Evolutionary conservation across 2,888 invertebrate genomes (phyloP).

Genomic region (Eutolmus rufibarbis): DNA sequence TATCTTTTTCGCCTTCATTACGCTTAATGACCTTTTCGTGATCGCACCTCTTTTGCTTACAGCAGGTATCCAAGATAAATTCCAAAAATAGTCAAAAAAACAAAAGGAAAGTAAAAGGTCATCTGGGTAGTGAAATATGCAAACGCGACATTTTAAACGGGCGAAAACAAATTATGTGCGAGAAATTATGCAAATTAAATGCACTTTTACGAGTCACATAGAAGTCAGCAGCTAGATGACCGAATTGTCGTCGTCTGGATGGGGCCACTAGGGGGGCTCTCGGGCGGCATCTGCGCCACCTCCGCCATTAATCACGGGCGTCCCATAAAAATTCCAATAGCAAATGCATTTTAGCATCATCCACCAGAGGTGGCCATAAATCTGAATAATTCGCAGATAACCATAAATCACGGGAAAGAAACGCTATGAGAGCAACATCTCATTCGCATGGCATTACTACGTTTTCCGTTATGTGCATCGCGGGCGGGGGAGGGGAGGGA

Average conservation of each 20-base stretch:
- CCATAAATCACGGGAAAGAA: conserved; percentile 14
- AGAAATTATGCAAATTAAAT: not conserved
- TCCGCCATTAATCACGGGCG: conserved; percentile 6
- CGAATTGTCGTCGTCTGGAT: not conserved
- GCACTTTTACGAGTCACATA: not conserved
- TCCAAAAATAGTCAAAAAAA: not conserved
- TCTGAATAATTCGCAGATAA: conserved; percentile 38
- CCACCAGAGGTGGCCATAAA: conserved; percentile 17
- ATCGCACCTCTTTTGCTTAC: not conserved
- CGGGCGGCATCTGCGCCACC: not conserved
- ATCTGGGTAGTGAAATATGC: not conserved
- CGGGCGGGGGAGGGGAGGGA: not conserved
- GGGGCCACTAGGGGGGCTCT: too few species aligned
- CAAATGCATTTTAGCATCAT: not conserved
- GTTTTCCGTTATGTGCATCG: conserved; percentile 17
- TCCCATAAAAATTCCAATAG: conserved; percentile 31
- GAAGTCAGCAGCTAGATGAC: not conserved
- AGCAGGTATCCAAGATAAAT: not conserved
- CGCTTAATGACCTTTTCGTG: not conserved
- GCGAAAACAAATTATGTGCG: not conserved
- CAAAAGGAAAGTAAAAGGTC: not conserved
- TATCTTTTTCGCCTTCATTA: not conserved
- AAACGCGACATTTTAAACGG: not conserved
- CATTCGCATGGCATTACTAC: conserved; percentile 12
- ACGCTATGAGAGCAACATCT: conserved; percentile 18